These are phyloP conservation scores for Eustalomyia histrio DNA, from an alignment of 2,888 invertebrate genomes.

Conservation along the genomic window DNA sequence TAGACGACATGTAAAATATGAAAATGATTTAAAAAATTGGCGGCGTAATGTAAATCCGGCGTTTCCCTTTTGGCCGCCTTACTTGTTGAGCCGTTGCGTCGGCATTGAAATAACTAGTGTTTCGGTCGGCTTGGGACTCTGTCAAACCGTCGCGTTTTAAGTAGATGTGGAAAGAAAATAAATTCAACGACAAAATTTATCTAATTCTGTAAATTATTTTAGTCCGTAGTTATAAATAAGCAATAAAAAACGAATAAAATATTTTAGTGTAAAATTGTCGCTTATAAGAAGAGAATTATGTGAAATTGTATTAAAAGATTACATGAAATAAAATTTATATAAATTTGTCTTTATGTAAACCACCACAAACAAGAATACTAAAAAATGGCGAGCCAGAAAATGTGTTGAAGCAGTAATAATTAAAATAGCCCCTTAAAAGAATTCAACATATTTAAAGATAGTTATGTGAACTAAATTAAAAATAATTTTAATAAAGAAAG, in stretches of 20 bases:
- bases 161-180: slow-evolving; percentile 12
- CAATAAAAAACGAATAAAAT: slow-evolving; percentile 26
- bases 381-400: slow-evolving; percentile 41
- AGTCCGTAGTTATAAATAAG: slow-evolving; percentile 52
- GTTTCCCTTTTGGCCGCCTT: too few species aligned
- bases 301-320: slow-evolving; percentile 45
- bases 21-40: too few species aligned
- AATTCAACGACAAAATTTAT: slow-evolving; percentile 47
- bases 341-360: not conserved
- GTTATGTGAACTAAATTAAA: not conserved
- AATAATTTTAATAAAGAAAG: too few species aligned
- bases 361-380: not conserved
- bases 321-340: slow-evolving; percentile 41
- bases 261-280: slow-evolving; percentile 51
- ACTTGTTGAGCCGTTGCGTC: too few species aligned
- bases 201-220: slow-evolving; percentile 44
- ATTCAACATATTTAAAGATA: not conserved
- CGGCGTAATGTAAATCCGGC: too few species aligned
- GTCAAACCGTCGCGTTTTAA: slow-evolving; percentile 45
- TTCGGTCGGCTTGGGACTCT: too few species aligned
- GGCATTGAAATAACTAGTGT: too few species aligned
- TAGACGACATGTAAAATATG: too few species aligned
- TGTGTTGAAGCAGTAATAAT: slow-evolving; percentile 6
- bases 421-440: too few species aligned
- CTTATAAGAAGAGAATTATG: slow-evolving; percentile 62